Evolutionary conservation across 2,888 invertebrate species (phyloP).

Genomic region (Hemaris fuciformis): DNA sequence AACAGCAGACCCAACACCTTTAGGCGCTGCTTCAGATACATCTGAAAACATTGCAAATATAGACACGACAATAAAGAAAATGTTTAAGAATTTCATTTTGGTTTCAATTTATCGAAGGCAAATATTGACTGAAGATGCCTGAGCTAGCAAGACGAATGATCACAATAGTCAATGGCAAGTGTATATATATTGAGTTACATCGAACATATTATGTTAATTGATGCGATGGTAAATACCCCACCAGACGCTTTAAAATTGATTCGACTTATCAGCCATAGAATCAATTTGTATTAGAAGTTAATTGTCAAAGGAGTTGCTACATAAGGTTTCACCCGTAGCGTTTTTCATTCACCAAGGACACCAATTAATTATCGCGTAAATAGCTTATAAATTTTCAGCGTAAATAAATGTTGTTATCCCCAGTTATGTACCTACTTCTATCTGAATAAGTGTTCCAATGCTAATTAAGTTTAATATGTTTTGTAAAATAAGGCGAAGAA

Average conservation of each 20-base stretch:
- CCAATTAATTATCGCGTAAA: no score
- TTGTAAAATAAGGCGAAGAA: no score
- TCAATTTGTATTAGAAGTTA: background rate
- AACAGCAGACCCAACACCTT: slow-evolving; percentile 16
- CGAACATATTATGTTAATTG: background rate
- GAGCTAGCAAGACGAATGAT: background rate
- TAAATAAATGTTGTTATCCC: no score
- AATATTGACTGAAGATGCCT: background rate
- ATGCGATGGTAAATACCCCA: background rate
- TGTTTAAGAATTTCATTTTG: slow-evolving; percentile 23
- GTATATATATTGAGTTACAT: background rate
- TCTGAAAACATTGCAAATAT: slow-evolving; percentile 18
- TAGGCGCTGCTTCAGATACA: slow-evolving; percentile 21
- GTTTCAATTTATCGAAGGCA: background rate
- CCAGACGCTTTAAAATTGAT: background rate
- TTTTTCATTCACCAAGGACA: no score
- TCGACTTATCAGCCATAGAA: background rate
- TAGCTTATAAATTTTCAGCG: no score
- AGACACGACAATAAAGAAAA: slow-evolving; percentile 20
- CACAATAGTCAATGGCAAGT: background rate
- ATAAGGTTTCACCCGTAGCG: no score
- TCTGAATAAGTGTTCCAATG: no score
- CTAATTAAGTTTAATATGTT: no score
- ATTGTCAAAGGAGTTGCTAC: background rate
- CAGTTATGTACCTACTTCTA: no score